Evolutionary conservation across 2,888 invertebrate genomes (phyloP), one percentile per base, ranked within the genome.

Genomic region (Hybos culiciformis): DNA sequence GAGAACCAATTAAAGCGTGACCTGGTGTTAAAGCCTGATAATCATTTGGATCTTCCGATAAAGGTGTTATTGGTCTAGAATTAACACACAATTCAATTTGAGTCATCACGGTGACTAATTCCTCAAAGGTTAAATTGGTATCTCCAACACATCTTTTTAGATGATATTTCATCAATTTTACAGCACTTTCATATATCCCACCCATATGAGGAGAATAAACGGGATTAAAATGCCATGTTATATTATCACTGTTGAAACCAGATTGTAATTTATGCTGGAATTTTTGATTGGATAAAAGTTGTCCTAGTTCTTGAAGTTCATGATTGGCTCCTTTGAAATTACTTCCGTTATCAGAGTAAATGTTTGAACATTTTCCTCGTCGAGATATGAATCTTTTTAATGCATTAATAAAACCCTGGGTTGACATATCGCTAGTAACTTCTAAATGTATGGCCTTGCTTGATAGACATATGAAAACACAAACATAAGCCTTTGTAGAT

Each of bases 261-360:
- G 42, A 23, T 6, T 32, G 32, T n/a, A n/a, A n/a, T n/a, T n/a
- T n/a, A n/a, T n/a, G n/a, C n/a, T n/a, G n/a, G n/a, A n/a, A n/a
- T n/a, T n/a, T n/a, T n/a, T n/a, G n/a, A n/a, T n/a, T n/a, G n/a
- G n/a, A n/a, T n/a, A n/a, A n/a, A n/a, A n/a, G 32, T 1, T 43
- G 12, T 11, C 34, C 42, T 14, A 51, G 31, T 14, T 49, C 43
- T n/a, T 46, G 31, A 15, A 51, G 19, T 17, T 46, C 41, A 15
- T 43, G 24, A 14, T 45, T 38, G 3, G 48, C 46, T n/a, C 46
- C 50, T 8, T 46, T 45, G 36, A 49, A 49, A 36, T 48, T 48
- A 15, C 45, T 48, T n/a, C 43, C 49, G 38, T 51, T 51, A 23
- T 51, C 46, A 21, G 47, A 49, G 23, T 41, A 44, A 3, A 51